Evolutionary conservation across 1,140 invertebrate genomes (phyloP), one percentile per base, ranked within the genome.

Genomic region (Lasioglossum baleicum): DNA sequence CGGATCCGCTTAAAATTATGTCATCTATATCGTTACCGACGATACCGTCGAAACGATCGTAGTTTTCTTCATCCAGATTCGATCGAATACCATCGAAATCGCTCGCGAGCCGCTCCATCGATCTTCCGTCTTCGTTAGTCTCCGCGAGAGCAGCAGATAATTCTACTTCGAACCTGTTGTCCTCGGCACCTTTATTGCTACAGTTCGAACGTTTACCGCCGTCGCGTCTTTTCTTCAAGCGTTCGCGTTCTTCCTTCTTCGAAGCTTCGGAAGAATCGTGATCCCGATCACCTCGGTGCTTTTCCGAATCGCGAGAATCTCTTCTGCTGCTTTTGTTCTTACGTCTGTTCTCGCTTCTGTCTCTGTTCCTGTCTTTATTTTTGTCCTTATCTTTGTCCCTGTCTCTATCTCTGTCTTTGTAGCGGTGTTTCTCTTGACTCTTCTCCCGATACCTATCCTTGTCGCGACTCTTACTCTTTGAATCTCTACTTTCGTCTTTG

Each of bases 1-100:
- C 91, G 58, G 90, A 90, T 53, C 82, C 79, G 51, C 63, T 91
- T 84, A 75, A 92, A 88, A 65, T 66, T 76, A 63, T n/a, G 5
- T 67, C 35, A 26, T 79, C 76, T 7, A 70, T 40, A 20, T 71
- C 20, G 8, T 26, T 51, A 20, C 31, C 22, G 1, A 78, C 31
- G 2, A 56, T 42, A 66, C 7, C 64, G n/a, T 2, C 44, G 10
- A 11, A 8, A 35, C 6, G 10, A 15, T 56, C 22, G 17, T 58
- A 51, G 11, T 65, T 58, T 7, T 73, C 61, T 2, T 79, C 70
- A 2, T 81, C 48, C 4, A 65, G 11, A 15, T 76, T 66, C 53
- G 71, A 60, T 22, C 42, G 71, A 58, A 60, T 7, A 20, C 61
- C 73, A 15, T 75, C 51, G 8, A 44, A 15, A 58, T 83, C 80